Evolutionary conservation across 2,888 invertebrate species (phyloP).

Genomic region (Holacanthella duospinosa): DNA sequence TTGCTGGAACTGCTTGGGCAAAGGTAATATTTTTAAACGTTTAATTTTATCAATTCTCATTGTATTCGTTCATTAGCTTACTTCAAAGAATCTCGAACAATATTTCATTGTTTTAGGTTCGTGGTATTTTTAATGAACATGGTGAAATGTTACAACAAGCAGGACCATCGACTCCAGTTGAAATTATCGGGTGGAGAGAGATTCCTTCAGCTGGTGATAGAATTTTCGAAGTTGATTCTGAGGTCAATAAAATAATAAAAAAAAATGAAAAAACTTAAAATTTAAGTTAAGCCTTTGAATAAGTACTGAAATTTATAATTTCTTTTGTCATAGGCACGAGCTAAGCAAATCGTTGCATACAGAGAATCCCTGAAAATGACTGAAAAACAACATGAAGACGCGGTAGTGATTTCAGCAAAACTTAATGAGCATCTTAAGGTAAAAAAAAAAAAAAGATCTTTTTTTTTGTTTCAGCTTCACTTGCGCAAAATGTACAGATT

Average conservation of each 20-base stretch:
- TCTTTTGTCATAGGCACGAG: slow-evolving; percentile 49
- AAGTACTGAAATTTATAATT: not conserved
- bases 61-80: not conserved
- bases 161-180: slow-evolving; percentile 68
- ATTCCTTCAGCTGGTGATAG: slow-evolving; percentile 80
- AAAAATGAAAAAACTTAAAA: not conserved
- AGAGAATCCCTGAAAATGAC: slow-evolving; percentile 52
- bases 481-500: not conserved
- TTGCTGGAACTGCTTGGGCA: slow-evolving; percentile 74
- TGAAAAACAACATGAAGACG: slow-evolving; percentile 55
- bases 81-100: not conserved
- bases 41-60: not conserved
- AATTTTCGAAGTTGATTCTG: slow-evolving; percentile 68
- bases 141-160: slow-evolving; percentile 57
- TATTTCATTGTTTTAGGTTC: slow-evolving; percentile 43
- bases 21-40: slow-evolving; percentile 47
- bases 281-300: not conserved
- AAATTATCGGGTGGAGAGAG: slow-evolving; percentile 82
- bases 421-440: slow-evolving; percentile 52
- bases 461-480: not conserved
- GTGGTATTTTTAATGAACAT: slow-evolving; percentile 66
- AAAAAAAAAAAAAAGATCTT: too few species aligned
- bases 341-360: slow-evolving; percentile 55
- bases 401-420: slow-evolving; percentile 54
- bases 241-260: too few species aligned